phyloP scores from a whole-genome alignment of 2,888 invertebrate genomes.

The Sipha maydis region DNA sequence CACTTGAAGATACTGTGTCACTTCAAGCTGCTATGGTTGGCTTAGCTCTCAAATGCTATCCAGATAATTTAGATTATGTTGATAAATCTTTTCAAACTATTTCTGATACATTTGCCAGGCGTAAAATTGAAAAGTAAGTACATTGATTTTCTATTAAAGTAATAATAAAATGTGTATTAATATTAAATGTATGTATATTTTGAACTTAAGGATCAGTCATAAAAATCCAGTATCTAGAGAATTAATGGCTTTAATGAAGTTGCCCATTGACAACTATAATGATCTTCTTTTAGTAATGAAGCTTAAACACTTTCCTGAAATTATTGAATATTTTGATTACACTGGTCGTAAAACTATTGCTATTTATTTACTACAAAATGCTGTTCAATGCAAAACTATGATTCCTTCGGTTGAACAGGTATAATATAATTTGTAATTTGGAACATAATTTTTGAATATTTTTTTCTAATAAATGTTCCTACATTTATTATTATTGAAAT shows the following conservation, averaged over 20 bases:
- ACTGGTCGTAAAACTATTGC: constrained; percentile 85
- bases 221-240: constrained; percentile 90
- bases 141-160: background rate
- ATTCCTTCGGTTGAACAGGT: constrained; percentile 91
- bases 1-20: constrained; percentile 93
- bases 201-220: constrained; percentile 75
- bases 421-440: background rate
- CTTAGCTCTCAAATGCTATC: constrained; percentile 95
- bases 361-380: constrained; percentile 88
- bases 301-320: constrained; percentile 85
- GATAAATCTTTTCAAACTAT: constrained; percentile 94
- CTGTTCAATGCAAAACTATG: constrained; percentile 87
- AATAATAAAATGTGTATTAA: background rate
- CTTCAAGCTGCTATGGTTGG: constrained; percentile 94
- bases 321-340: constrained; percentile 89
- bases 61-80: constrained; percentile 92
- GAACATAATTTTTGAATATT: too few species aligned
- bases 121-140: constrained; percentile 81
- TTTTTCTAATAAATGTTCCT: too few species aligned
- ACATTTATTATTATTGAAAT: background rate
- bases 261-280: constrained; percentile 95
- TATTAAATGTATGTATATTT: constrained; percentile 30
- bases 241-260: constrained; percentile 89
- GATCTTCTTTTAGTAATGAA: constrained; percentile 88
- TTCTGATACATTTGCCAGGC: constrained; percentile 87